Evolutionary conservation across 1,140 invertebrate species (phyloP), one percentile per base, ranked within the genome.

Genomic region (Drosophila littoralis): DNA sequence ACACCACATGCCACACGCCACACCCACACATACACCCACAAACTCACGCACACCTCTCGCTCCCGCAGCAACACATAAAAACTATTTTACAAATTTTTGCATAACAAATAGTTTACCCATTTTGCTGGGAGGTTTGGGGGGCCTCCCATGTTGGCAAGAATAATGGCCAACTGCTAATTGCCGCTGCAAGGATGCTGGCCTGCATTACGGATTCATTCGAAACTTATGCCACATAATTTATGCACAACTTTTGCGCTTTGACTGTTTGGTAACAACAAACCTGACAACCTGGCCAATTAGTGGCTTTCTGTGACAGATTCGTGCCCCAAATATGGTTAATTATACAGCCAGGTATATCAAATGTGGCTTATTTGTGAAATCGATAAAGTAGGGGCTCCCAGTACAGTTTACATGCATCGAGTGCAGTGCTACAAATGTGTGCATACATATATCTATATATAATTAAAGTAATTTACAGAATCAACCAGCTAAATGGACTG

Each of bases 1-100:
- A 70, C 45, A 54, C 48, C 57, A 51, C 64, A 42, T 38, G 58
- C 59, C 57, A 46, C 75, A 32, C 38, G 28, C 45, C 60, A n/a
- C 38, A 67, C 46, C 57, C 40, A 63, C 36, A 22, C 36, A 40
- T 17, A 10, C 13, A n/a, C 40, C 17, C 33, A 50, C 46, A 50
- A 10, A 22, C 9, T 7, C 52, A 22, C 13, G 17, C 8, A 22
- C 52, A 35, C 48, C 42, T 10, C 35, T 35, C 22, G 3, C 28
- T 10, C 1, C 2, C n/a, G 13, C 40, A n/a, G 7, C 48, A 32
- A 13, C 51, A 6, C 33, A 17, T 36, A 10, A 17, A 17, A 45
- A 43, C 22, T 33, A 45, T 35, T 54, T 54, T 10, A 28, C 2
- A 6, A 17, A 45, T 46, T 59, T 59, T 46, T 46, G 57, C 57